Percentiles rank a stretch among this genome's conserved stretches.
phyloP scores from a whole-genome alignment of 2,113 vertebrate species.

The Halcyon senegalensis region DNA sequence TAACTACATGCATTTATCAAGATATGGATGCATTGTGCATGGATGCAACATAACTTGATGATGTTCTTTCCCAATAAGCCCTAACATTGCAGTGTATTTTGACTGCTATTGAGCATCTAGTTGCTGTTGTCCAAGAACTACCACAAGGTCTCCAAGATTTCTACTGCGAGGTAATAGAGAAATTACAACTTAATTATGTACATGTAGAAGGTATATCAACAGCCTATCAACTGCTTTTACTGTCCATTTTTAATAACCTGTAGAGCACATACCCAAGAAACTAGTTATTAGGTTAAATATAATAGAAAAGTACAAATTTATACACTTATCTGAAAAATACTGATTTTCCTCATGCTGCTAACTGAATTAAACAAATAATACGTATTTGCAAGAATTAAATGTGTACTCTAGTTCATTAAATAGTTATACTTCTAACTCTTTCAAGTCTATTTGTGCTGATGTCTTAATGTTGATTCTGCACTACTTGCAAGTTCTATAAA shows the following conservation, averaged over 20 bases:
- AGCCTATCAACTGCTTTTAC: neutral
- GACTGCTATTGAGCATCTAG: neutral
- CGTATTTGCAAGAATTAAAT: neutral
- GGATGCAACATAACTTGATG: fast-evolving
- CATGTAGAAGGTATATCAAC: neutral
- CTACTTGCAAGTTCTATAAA: neutral
- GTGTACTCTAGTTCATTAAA: neutral
- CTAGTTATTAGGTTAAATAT: neutral
- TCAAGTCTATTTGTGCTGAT: neutral
- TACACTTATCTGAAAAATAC: neutral
- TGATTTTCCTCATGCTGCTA: neutral
- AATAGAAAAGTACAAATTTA: neutral
- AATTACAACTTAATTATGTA: neutral
- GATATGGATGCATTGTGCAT: fast-evolving
- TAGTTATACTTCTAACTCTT: neutral
- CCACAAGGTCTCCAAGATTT: neutral
- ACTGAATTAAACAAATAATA: neutral
- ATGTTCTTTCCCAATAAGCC: neutral
- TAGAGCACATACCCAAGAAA: neutral
- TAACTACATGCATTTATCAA: neutral
- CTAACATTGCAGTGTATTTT: neutral
- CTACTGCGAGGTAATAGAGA: neutral
- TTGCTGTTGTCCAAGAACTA: neutral
- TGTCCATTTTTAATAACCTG: neutral
- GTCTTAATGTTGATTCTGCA: neutral